Percentiles rank a stretch among this genome's conserved stretches.
phyloP scores from a whole-genome alignment of 2,888 invertebrate genomes.

The Conus canariensis region DNA sequence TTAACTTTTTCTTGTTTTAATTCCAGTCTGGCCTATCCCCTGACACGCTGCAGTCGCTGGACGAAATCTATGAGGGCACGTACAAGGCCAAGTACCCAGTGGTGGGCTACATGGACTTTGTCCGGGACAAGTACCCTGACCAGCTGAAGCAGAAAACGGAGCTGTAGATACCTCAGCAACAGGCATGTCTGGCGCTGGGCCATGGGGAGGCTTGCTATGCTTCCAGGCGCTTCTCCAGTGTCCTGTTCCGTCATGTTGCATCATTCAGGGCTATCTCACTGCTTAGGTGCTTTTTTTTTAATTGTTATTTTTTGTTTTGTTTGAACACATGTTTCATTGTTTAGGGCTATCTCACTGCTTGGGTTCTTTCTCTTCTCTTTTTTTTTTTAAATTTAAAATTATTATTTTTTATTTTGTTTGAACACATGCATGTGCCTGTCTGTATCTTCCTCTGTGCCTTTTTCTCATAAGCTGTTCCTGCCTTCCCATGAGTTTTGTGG shows the following conservation, averaged over 20 bases:
- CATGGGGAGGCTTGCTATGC: neutral
- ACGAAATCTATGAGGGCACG: conserved; percentile 69
- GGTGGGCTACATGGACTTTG: conserved; percentile 76
- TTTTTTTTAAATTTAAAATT: no score
- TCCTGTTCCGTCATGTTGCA: neutral
- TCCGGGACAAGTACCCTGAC: conserved; percentile 61
- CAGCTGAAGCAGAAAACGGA: conserved; percentile 53
- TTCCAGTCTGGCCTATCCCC: conserved; percentile 71
- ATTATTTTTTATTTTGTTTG: no score
- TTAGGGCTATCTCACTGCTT: no score
- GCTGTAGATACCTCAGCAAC: neutral
- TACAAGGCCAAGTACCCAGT: conserved; percentile 75
- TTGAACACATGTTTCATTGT: no score
- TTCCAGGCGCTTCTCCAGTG: neutral
- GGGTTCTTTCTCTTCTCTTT: neutral
- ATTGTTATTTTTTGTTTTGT: no score
- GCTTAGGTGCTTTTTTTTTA: neutral
- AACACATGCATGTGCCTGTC: neutral
- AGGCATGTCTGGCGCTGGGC: neutral
- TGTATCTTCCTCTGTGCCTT: neutral
- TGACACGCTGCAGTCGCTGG: conserved; percentile 68
- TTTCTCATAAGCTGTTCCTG: neutral
- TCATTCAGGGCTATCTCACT: neutral
- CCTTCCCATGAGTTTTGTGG: neutral
- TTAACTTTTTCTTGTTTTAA: neutral